Conservation (phyloP, 2,113 vertebrate species). For the Melanocharis versteri region DNA sequence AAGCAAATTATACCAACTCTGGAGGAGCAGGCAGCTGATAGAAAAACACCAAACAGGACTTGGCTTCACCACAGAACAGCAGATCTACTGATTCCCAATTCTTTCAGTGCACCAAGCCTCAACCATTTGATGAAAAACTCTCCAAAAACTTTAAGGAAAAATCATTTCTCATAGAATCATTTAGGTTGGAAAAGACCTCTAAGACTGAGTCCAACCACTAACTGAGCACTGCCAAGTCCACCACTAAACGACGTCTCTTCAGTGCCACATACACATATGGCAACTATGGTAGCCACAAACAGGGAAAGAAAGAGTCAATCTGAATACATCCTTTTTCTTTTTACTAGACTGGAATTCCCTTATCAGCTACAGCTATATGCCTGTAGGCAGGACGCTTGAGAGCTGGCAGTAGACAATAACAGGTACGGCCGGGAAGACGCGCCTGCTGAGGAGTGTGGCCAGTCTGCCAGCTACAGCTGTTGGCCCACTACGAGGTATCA, state of each 20-base stretch:
- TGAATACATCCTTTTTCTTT: background rate
- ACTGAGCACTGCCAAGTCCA: background rate
- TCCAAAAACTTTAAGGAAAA: background rate
- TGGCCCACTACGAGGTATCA: background rate
- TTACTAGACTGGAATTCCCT: background rate
- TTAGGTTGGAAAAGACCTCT: background rate
- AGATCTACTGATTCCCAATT: background rate
- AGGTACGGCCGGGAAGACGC: rapidly evolving
- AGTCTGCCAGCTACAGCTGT: background rate
- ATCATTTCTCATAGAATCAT: background rate
- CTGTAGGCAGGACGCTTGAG: background rate
- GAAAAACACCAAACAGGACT: background rate
- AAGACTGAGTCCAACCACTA: background rate
- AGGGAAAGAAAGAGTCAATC: background rate
- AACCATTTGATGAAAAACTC: background rate
- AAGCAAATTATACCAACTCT: background rate
- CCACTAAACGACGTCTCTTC: background rate
- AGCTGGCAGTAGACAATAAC: background rate
- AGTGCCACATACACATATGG: background rate
- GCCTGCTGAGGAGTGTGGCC: rapidly evolving
- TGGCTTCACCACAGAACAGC: background rate
- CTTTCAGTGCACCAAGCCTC: background rate
- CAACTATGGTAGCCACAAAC: background rate
- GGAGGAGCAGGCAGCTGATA: background rate
- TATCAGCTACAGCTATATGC: background rate